phyloP scores from a whole-genome alignment of 2,888 invertebrate species.

The Microdon myrmicae region DNA sequence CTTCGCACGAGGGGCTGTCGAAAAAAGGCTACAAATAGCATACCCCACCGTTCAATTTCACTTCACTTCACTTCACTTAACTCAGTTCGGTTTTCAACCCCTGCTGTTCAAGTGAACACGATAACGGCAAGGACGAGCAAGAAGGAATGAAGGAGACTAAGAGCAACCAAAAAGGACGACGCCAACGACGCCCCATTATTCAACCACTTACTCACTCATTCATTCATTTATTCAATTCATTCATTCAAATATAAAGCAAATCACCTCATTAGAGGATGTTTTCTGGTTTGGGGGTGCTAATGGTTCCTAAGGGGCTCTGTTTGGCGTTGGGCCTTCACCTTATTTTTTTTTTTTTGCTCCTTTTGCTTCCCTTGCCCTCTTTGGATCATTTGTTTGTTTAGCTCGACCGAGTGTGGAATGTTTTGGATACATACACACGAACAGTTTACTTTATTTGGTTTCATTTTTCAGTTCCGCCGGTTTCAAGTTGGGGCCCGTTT shows the following conservation, averaged over 20 bases:
- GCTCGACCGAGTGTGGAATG: constrained; percentile 16
- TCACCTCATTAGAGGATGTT: constrained; percentile 48
- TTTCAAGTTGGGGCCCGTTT: no score
- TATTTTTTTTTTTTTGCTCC: no score
- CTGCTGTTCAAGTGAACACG: not conserved
- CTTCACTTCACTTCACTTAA: constrained; percentile 37
- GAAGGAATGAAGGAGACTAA: no score
- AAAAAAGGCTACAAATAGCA: constrained; percentile 38
- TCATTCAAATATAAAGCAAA: constrained; percentile 52
- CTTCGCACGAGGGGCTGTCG: constrained; percentile 35
- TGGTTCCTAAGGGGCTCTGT: constrained; percentile 26
- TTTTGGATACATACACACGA: no score
- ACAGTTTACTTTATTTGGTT: no score
- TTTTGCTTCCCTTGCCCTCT: no score
- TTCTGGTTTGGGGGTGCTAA: constrained; percentile 40
- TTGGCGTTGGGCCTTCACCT: not conserved
- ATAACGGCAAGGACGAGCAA: not conserved
- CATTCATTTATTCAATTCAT: constrained; percentile 49
- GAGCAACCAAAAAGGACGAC: constrained; percentile 18
- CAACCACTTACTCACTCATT: constrained; percentile 51
- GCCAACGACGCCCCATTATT: constrained; percentile 39
- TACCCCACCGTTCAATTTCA: constrained; percentile 38
- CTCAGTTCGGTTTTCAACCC: not conserved
- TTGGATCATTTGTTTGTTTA: constrained; percentile 23
- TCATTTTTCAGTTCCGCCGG: no score